Evolutionary conservation across 2,888 invertebrate species (phyloP), one percentile per base, ranked within the genome.

Genomic region (Clivina fossor): DNA sequence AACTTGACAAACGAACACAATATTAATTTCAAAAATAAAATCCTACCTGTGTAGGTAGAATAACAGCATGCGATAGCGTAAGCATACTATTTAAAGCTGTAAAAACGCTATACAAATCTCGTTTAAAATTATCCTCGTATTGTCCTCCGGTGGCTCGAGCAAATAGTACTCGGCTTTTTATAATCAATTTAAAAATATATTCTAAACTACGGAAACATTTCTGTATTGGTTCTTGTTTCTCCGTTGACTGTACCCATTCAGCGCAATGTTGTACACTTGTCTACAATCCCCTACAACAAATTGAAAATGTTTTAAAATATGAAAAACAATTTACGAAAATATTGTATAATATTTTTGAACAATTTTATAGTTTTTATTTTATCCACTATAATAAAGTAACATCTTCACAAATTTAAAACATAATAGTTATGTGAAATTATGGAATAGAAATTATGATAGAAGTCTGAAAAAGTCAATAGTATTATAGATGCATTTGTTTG

Each of bases 201-300:
- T 94, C 94, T 37, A 95, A 76, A 0, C 93, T 93, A 53, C 89
- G 85, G 58, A 93, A 90, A 68, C 93, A 93, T 68, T 91, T 93
- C 69, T 91, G 86, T 58, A 94, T 90, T 0, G 92, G 88, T 66
- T 93, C 92, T 59, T 93, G 92, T 35, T 90, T 88, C 62, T 93
- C 93, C 0, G 90, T 88, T 9, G 88, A 87, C 4, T 86, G 84
- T 20, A 90, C 89, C 80, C 88, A 87, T 61, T 92, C 90, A 0
- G 93, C 90, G 74, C 91, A 89, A 69, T 93, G 92, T 65, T 91
- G 89, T 1, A 95, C 91, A 60, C 93, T 93, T 8, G 88, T 89
- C 40, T 94, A 78, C 0, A 95, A 77, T 0, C 93, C 93, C 70
- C 88, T 88, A 71, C 1, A 65, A 66, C 53, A 37, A 60, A 54